A percentile compares a stretch with the other conserved stretches of the same genome.
Conservation (phyloP, 1,140 invertebrate species). For the Macrobrachium rosenbergii region DNA sequence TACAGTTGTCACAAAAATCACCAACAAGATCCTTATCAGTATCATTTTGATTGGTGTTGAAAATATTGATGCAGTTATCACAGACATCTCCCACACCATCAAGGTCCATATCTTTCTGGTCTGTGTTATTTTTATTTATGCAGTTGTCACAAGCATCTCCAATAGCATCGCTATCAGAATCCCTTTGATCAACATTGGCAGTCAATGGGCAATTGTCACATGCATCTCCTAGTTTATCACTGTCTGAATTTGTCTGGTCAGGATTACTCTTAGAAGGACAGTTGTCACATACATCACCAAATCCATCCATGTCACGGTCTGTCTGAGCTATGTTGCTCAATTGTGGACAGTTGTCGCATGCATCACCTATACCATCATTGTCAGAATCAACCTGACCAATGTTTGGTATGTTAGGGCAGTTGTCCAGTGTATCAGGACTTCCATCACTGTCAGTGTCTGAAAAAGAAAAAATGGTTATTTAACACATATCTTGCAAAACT, state of each 20-base stretch:
- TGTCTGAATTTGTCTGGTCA: neutral
- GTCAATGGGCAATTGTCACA: neutral
- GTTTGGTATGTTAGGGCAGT: conserved; percentile 1
- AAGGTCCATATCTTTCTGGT: too few species aligned
- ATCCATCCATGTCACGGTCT: neutral
- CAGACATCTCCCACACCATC: too few species aligned
- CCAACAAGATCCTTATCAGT: neutral
- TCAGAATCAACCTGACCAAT: conserved; percentile 17
- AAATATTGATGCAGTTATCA: too few species aligned
- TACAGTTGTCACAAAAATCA: conserved; percentile 6
- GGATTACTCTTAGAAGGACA: neutral
- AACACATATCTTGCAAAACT: too few species aligned
- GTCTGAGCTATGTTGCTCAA: neutral
- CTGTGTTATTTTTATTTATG: too few species aligned
- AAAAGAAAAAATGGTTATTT: too few species aligned
- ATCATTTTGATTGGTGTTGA: neutral
- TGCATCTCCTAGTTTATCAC: neutral
- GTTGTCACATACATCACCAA: neutral
- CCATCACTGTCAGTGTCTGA: neutral
- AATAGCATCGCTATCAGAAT: neutral
- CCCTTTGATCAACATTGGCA: neutral
- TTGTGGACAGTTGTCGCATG: neutral
- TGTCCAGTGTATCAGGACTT: neutral
- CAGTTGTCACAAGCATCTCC: neutral
- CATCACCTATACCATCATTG: neutral